Percentiles rank a stretch among this genome's conserved stretches.
Evolutionary conservation across 1,140 invertebrate species (phyloP).

Genomic region (Acyrthosiphon pisum): DNA sequence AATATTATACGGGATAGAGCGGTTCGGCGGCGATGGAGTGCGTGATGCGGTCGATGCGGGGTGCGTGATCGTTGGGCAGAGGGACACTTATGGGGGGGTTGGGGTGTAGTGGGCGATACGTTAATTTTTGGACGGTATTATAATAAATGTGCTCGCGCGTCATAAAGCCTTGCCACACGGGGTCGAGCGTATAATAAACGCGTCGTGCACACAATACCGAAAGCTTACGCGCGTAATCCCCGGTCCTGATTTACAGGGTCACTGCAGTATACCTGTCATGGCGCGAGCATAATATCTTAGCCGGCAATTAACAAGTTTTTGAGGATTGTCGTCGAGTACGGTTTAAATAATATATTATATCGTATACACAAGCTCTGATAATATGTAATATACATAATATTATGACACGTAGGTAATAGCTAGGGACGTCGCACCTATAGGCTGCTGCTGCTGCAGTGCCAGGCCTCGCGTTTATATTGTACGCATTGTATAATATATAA

Average conservation of each 20-base stretch:
- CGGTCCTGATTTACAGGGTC: conserved; percentile 50
- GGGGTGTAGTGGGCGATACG: not conserved
- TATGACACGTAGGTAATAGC: not conserved
- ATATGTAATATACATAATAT: not conserved
- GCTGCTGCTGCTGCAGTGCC: not conserved
- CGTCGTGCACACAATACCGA: not conserved
- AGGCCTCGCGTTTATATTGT: too few species aligned
- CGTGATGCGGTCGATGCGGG: not conserved
- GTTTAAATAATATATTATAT: not conserved
- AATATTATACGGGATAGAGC: not conserved
- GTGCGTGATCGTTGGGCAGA: too few species aligned
- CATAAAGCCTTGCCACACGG: not conserved
- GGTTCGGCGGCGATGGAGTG: not conserved
- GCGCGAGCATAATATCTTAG: not conserved
- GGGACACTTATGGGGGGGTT: not conserved
- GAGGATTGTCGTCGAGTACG: conserved; percentile 39
- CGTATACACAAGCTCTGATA: not conserved
- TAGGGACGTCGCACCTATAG: too few species aligned
- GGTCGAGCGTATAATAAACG: conserved; percentile 35
- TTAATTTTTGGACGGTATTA: conserved; percentile 44
- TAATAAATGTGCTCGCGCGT: conserved; percentile 20
- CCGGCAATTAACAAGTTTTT: conserved; percentile 54
- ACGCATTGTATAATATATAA: not conserved
- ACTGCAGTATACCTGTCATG: conserved; percentile 7
- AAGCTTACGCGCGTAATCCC: conserved; percentile 42